Evolutionary conservation across 2,113 vertebrate genomes (phyloP).

Genomic region (Anarrhichthys ocellatus): DNA sequence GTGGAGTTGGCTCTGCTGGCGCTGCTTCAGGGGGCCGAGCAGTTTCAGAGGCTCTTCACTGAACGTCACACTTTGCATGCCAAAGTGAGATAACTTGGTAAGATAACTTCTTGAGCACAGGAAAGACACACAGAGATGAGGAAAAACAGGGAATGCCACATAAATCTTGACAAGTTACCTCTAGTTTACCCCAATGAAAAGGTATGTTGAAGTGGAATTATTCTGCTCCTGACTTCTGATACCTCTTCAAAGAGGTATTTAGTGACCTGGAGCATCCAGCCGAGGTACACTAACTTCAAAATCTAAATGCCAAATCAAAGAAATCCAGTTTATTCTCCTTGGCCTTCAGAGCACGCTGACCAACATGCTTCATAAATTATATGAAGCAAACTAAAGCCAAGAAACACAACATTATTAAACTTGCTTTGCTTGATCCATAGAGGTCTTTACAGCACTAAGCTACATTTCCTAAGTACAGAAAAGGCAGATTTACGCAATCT

Average conservation of each 20-base stretch:
- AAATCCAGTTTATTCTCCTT: slow-evolving; percentile 40
- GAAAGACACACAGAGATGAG: slow-evolving; percentile 13
- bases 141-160: slow-evolving; percentile 30
- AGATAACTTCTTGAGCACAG: slow-evolving; percentile 17
- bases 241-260: slow-evolving; percentile 29
- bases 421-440: slow-evolving; percentile 24
- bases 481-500: slow-evolving; percentile 42
- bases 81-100: too few relatives aligned
- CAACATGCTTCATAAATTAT: slow-evolving; percentile 26
- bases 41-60: background rate
- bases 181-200: slow-evolving; percentile 27
- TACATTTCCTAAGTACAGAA: slow-evolving; percentile 36
- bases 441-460: slow-evolving; percentile 24
- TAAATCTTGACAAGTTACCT: slow-evolving; percentile 13
- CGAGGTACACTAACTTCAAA: slow-evolving; percentile 34
- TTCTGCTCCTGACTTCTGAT: slow-evolving; percentile 1
- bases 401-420: slow-evolving; percentile 39
- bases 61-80: background rate
- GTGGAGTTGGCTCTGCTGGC: background rate
- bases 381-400: slow-evolving; percentile 20
- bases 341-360: slow-evolving; percentile 29
- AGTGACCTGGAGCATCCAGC: background rate
- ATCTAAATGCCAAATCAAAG: slow-evolving; percentile 47
- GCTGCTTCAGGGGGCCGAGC: background rate
- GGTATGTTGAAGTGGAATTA: slow-evolving; percentile 6